Percentiles rank a stretch among this genome's conserved stretches.
phyloP scores from a whole-genome alignment of 1,140 invertebrate species.

The Pectinophora gossypiella region DNA sequence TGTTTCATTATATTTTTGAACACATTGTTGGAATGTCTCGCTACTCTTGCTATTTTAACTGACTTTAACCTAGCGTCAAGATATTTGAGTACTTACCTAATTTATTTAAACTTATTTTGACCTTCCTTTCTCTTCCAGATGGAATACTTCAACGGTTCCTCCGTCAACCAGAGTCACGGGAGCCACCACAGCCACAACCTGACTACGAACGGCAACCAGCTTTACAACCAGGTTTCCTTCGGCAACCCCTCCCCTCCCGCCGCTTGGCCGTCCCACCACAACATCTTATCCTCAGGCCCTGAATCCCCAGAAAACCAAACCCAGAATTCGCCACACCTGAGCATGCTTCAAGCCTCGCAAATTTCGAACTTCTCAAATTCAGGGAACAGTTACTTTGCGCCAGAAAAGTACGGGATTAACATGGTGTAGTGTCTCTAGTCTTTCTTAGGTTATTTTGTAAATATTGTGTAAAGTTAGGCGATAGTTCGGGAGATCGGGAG shows the following conservation, averaged over 20 bases:
- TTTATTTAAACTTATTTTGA: no score
- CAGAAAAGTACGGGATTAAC: slow-evolving; percentile 73
- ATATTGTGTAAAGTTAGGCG: neutral
- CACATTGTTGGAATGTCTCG: no score
- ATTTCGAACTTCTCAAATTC: slow-evolving; percentile 64
- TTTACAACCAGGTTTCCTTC: slow-evolving; percentile 68
- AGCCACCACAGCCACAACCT: slow-evolving; percentile 56
- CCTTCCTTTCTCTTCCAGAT: no score
- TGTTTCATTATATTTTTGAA: no score
- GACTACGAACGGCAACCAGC: slow-evolving; percentile 59
- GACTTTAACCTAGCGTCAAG: no score
- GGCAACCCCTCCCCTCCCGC: slow-evolving; percentile 54
- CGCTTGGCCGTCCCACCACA: slow-evolving; percentile 62
- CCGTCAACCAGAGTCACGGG: slow-evolving; percentile 62
- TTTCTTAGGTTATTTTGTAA: slow-evolving; percentile 39
- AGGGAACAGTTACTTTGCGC: slow-evolving; percentile 63
- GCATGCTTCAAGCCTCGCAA: slow-evolving; percentile 67
- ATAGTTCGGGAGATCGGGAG: neutral
- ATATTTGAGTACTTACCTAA: no score
- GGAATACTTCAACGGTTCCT: slow-evolving; percentile 79
- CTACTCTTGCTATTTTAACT: no score
- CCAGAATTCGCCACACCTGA: slow-evolving; percentile 58
- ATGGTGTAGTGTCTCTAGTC: slow-evolving; percentile 73
- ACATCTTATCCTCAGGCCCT: slow-evolving; percentile 58
- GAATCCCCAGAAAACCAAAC: slow-evolving; percentile 62